These are phyloP conservation scores for Parus major DNA, from an alignment of 2,113 vertebrate genomes.

Conservation along the genomic window DNA sequence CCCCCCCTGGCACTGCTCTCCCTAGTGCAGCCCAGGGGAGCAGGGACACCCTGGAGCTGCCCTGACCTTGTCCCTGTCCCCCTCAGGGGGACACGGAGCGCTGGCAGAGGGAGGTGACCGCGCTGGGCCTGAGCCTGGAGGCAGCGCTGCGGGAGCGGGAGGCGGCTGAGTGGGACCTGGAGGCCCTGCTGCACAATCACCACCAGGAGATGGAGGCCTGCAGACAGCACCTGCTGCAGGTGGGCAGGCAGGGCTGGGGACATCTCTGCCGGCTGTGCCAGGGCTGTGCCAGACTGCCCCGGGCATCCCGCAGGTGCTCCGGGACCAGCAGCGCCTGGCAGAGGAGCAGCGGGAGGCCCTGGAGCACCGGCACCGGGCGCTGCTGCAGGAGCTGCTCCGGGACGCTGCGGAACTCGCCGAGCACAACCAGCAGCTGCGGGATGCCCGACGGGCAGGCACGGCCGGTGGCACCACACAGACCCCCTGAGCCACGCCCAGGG, in stretches of 20 bases:
- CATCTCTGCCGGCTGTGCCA: fast-evolving
- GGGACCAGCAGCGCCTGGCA: slow-evolving; percentile 74
- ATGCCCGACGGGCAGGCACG: slow-evolving; percentile 37
- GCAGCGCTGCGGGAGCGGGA: slow-evolving; percentile 74
- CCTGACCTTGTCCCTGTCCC: neutral
- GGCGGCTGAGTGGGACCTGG: slow-evolving; percentile 73
- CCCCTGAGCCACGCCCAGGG: neutral
- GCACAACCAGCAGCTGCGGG: slow-evolving; percentile 77
- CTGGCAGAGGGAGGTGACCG: slow-evolving; percentile 69
- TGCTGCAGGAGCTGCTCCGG: slow-evolving; percentile 78
- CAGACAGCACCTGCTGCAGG: slow-evolving; percentile 81
- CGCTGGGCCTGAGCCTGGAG: slow-evolving; percentile 79
- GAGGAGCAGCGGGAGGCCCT: slow-evolving; percentile 74
- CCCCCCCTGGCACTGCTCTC: neutral
- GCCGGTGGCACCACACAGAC: slow-evolving; percentile 10
- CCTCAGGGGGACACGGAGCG: slow-evolving; percentile 44
- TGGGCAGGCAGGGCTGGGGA: slow-evolving; percentile 43
- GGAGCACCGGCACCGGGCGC: slow-evolving; percentile 68
- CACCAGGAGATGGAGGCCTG: slow-evolving; percentile 64
- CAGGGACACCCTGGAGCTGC: neutral
- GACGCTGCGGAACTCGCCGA: slow-evolving; percentile 74
- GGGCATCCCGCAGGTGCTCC: slow-evolving; percentile 74
- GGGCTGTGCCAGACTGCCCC: neutral
- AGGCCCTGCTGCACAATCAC: slow-evolving; percentile 65
- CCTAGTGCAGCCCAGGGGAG: neutral